These are phyloP conservation scores for Hyperoplus immaculatus DNA, from an alignment of 2,797 vertebrate species.

Conservation along the genomic window DNA sequence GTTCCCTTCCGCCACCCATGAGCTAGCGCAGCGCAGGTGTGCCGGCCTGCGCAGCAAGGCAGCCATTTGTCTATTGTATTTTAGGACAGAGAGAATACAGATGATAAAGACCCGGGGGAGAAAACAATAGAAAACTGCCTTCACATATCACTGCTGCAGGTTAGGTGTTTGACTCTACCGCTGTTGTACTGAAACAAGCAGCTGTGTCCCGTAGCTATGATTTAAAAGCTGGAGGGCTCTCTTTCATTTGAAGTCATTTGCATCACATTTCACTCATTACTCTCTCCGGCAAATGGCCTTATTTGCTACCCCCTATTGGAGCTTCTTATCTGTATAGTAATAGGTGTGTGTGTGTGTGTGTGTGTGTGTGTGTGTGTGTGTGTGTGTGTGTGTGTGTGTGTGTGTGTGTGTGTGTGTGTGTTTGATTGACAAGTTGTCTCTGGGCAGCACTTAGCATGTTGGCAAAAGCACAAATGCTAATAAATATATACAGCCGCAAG, in stretches of 20 bases:
- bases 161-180: slow-evolving; percentile 49
- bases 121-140: background rate
- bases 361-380: too few relatives aligned
- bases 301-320: background rate
- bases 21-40: slow-evolving; percentile 72
- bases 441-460: background rate
- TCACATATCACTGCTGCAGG: slow-evolving; percentile 40
- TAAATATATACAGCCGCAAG: background rate
- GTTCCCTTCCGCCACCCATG: slow-evolving; percentile 68
- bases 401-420: too few relatives aligned
- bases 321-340: background rate
- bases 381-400: too few relatives aligned
- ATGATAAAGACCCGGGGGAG: slow-evolving; percentile 24
- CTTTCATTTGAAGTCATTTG: background rate
- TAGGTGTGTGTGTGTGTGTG: too few relatives aligned
- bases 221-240: background rate
- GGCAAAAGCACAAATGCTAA: background rate
- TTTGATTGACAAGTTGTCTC: slow-evolving; percentile 8
- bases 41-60: slow-evolving; percentile 58
- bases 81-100: slow-evolving; percentile 47
- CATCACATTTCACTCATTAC: slow-evolving; percentile 11
- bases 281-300: background rate
- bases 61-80: slow-evolving; percentile 71
- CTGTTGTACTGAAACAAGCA: slow-evolving; percentile 19
- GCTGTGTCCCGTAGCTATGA: slow-evolving; percentile 30